Base-by-base conservation (phyloP, 2,888 invertebrate species). In the Fragum whitleyi region DNA sequence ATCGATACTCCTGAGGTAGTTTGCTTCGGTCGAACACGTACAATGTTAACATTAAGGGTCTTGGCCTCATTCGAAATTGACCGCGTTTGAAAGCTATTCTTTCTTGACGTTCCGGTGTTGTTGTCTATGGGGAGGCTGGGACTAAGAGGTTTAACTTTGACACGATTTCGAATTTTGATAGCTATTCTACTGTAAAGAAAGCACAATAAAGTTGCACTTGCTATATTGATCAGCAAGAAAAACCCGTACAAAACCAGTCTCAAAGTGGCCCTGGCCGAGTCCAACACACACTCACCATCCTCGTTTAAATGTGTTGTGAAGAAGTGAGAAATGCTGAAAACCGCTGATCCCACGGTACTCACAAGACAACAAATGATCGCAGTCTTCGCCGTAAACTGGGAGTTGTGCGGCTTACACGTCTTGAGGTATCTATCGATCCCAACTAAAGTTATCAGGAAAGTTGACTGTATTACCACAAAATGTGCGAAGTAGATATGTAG, bases 221-320 rank as follows among this genome's bases (percentile, higher is more conserved):
- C 9, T 3, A 32, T n/a, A 9, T 28, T n/a, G 19, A 61, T n/a
- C 11, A n/a, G 11, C 9, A 61, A 19, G 9, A 61, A n/a, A 16
- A 61, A 16, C 6, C 32, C 32, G 28, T 61, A 61, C 29, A 29
- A 11, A 11, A n/a, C 1, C n/a, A 61, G 19, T 32, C 61, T 61
- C 6, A 61, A 9, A 2, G 61, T 32, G 2, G 61, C n/a, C 21
- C 29, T 32, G 19, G 61, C 29, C 19, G 29, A 32, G n/a, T 61
- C 61, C n/a, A 61, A n/a, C 0, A 32, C 29, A 61, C 61, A 61
- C 11, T 61, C 36, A n/a, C 61, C 32, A 32, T 29, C 26, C 1
- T n/a, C 29, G 32, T 61, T 61, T 28, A 32, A n/a, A 16, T 61
- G 26, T 14, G 61, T 32, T n/a, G 61, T 61, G 32, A 61, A 61